Evolutionary conservation across 2,888 invertebrate genomes (phyloP), one percentile per base, ranked within the genome.

Genomic region (Macrophya alboannulata): DNA sequence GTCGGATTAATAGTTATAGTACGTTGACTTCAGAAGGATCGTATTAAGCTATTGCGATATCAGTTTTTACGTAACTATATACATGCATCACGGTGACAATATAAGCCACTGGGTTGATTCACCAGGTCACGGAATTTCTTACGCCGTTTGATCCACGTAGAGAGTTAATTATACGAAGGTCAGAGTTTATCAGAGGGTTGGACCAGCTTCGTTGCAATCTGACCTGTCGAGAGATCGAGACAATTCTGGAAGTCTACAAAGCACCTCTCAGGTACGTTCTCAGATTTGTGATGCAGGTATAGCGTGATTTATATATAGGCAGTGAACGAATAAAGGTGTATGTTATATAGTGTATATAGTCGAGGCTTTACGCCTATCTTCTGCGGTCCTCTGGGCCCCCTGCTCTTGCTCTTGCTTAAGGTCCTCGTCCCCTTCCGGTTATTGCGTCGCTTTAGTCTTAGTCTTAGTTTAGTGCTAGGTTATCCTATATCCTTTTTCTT

Each of bases 181-280:
- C 94, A 0, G 96, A 97, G 94, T 97, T 97, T 93, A 95, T 95
- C 89, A 95, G 97, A 85, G 97, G 96, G 0, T 94, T 97, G 74
- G 95, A 96, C 86, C 94, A 95, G 87, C 95, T 97, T 82, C 95
- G 96, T 72, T 95, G 97, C 68, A 94, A 96, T 85, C 95, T 97
- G 77, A 95, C 95, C 3, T 95, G 95, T 17, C 94, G 95, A 6
- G 97, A 97, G 94, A 94, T 97, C 90, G 95, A 96, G 88, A 96
- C 96, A 0, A 93, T 97, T 65, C 96, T 96, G 94, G 95, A 97
- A 90, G 96, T 97, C 96, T 97, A 91, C 59, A 87, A 87, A 85
- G 81, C 89, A 0, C 88, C 90, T 45, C 25, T 89, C 4, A 92
- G 90, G 92, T 92, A 71, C 21, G 37, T 76, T 68, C 86, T 8